Percentiles rank a stretch among this genome's conserved stretches.
phyloP scores from a whole-genome alignment of 2,797 vertebrate genomes.

The Chelon auratus region DNA sequence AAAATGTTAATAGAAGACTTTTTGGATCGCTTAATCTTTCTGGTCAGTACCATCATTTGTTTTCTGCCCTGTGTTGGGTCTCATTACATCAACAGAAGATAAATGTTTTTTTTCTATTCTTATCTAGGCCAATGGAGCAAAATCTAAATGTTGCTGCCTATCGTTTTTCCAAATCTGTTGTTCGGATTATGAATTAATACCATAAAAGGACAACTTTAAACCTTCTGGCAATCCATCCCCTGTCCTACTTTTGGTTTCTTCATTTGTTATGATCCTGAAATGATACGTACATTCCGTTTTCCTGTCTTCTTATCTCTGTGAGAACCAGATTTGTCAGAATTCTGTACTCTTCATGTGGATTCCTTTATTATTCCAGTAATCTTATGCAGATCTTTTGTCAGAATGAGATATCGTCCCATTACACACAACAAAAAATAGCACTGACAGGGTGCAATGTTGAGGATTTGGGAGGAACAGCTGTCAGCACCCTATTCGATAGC shows the following conservation, averaged over 20 bases:
- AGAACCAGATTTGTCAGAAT: constrained; percentile 52
- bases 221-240: constrained; percentile 31
- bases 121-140: constrained; percentile 28
- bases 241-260: constrained; percentile 44
- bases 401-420: constrained; percentile 49
- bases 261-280: constrained; percentile 48
- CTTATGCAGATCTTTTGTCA: constrained; percentile 46
- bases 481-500: constrained; percentile 48
- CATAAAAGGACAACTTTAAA: constrained; percentile 39
- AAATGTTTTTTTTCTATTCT: constrained; percentile 37
- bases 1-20: constrained; percentile 32
- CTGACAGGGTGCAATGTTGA: constrained; percentile 41
- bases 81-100: constrained; percentile 47
- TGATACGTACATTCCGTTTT: constrained; percentile 31
- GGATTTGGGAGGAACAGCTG: constrained; percentile 60
- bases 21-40: constrained; percentile 26
- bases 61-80: constrained; percentile 34
- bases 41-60: constrained; percentile 42
- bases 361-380: constrained; percentile 56
- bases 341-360: constrained; percentile 41
- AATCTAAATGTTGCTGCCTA: constrained; percentile 33
- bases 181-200: constrained; percentile 51
- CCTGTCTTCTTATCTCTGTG: constrained; percentile 47
- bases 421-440: constrained; percentile 44
- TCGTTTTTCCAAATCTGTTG: constrained; percentile 34